Conservation (phyloP, 2,113 vertebrate species). For the Erythrocercus mccallii region DNA sequence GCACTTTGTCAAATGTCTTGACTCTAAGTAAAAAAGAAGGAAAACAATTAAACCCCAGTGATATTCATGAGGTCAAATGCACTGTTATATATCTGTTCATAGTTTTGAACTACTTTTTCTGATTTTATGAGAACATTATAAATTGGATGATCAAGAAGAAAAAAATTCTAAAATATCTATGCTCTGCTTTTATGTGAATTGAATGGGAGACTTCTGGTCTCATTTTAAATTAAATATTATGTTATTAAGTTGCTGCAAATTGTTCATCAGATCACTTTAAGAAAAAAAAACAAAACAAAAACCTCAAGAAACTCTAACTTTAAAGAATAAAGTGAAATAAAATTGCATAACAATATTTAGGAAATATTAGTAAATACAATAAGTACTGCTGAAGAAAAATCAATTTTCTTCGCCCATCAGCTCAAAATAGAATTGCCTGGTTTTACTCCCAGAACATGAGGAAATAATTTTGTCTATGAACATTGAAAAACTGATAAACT, state of each 20-base stretch:
- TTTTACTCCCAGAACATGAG: neutral
- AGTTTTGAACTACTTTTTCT: neutral
- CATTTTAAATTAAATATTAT: neutral
- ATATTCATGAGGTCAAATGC: neutral
- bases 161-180: neutral
- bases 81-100: neutral
- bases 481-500: neutral
- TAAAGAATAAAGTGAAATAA: neutral
- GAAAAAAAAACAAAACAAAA: neutral
- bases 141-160: neutral
- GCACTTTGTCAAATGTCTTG: neutral
- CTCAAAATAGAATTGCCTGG: neutral
- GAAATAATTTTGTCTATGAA: neutral
- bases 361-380: neutral
- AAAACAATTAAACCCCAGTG: neutral
- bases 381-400: neutral
- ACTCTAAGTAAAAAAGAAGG: neutral
- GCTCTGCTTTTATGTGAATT: neutral
- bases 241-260: neutral
- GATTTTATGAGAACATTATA: neutral
- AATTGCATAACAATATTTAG: neutral
- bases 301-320: neutral
- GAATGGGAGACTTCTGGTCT: neutral
- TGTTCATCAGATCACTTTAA: neutral
- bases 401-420: neutral